Evolutionary conservation across 2,797 vertebrate genomes (phyloP).

Genomic region (Micromesistius poutassou): DNA sequence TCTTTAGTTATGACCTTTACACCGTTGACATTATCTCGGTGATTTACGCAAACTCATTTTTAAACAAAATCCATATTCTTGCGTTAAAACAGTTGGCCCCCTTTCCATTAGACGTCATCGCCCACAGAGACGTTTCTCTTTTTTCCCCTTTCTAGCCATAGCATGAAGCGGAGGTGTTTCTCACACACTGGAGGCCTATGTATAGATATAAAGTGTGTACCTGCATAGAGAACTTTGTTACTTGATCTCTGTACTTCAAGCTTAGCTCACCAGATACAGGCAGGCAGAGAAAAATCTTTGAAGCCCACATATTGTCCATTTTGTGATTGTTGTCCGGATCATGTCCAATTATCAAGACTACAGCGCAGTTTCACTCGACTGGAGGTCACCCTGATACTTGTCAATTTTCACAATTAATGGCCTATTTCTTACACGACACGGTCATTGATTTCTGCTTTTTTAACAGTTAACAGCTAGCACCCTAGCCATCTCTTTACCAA

Average conservation of each 20-base stretch:
- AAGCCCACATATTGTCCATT: neutral
- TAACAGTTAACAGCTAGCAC: constrained; percentile 14
- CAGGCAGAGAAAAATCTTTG: neutral
- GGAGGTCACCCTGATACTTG: constrained; percentile 21
- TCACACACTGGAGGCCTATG: neutral
- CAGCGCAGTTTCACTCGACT: constrained; percentile 36
- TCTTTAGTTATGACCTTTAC: constrained; percentile 33
- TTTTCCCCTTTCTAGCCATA: constrained; percentile 23
- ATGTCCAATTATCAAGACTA: constrained; percentile 18
- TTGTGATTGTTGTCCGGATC: neutral
- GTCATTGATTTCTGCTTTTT: constrained; percentile 25
- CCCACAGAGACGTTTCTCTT: constrained; percentile 37
- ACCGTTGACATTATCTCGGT: constrained; percentile 43
- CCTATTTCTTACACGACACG: constrained; percentile 8
- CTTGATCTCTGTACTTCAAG: neutral
- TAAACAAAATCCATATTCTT: constrained; percentile 61
- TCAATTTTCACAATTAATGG: constrained; percentile 28
- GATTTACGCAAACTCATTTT: constrained; percentile 66
- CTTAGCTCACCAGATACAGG: neutral
- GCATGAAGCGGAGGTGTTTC: constrained; percentile 6
- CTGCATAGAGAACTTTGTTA: neutral
- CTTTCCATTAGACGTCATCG: constrained; percentile 37
- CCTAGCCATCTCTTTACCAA: constrained; percentile 4
- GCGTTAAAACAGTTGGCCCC: constrained; percentile 55
- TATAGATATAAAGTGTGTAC: neutral